Base-by-base conservation (phyloP, 1,140 invertebrate genomes). In the Limonius californicus region DNA sequence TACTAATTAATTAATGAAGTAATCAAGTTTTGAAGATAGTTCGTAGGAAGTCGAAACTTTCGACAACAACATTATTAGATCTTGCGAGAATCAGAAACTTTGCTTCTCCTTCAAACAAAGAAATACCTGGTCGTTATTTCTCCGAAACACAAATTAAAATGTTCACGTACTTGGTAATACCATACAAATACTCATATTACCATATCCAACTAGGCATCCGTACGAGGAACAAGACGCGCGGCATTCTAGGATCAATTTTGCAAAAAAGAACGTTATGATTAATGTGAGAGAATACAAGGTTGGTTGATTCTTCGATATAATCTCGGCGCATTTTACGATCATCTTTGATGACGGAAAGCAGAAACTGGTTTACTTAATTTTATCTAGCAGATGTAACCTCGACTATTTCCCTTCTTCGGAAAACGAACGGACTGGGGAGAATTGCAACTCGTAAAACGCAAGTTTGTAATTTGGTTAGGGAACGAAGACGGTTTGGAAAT, bases 331-430 rank as follows among this genome's bases (percentile, higher is more conserved):
- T 50, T 50, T 50, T 50, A 50, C 16, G 45, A 50, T 21, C 16
- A 18, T 50, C 15, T 11, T 21, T 50, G 45, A 50, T 50, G 45
- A 50, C n/a, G 45, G 45, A 50, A 18, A 11, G 45, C 45, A 50
- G 2, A 50, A 50, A 45, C 42, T 50, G 45, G 45, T 50, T 50
- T 50, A 50, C 45, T 50, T 50, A 50, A 50, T 50, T 50, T 50
- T 50, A 50, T 50, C 45, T 50, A 50, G 20, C 45, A 50, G 45
- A 50, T 50, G 45, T 19, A 50, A 50, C 45, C 16, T 50, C n/a
- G 6, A 50, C 14, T 21, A 50, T 50, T 50, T 50, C 45, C 7
- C 9, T 50, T 50, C 45, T 50, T 50, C 6, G n/a, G 45, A 21
- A 45, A 50, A 18, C 16, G 45, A 50, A 21, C 16, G 45, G 45